phyloP scores from a whole-genome alignment of 2,888 invertebrate species.

The Andrena camellia region DNA sequence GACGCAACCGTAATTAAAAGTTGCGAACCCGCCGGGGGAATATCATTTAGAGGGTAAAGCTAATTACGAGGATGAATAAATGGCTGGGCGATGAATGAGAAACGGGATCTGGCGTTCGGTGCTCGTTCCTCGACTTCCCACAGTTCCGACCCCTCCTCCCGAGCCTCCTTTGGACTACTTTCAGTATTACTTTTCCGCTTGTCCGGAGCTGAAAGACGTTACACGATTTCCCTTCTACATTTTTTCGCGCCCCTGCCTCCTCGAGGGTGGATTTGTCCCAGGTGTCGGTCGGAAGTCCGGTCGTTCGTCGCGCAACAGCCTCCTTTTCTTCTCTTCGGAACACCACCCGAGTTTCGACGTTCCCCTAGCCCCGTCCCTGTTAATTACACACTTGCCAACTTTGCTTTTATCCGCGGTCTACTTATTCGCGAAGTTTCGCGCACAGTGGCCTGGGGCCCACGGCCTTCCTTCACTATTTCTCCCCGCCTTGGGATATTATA shows the following conservation, averaged over 20 bases:
- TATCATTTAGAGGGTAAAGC: constrained; percentile 46
- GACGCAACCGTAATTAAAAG: constrained; percentile 50
- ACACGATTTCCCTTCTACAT: constrained; percentile 56
- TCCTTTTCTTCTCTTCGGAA: constrained; percentile 29
- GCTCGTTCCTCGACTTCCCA: constrained; percentile 7
- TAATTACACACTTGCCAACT: constrained; percentile 74
- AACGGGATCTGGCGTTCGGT: constrained; percentile 38
- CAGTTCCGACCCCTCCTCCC: neutral
- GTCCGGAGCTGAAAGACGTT: constrained; percentile 47
- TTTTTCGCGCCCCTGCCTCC: neutral
- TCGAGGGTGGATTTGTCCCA: constrained; percentile 35
- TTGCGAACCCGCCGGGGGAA: constrained; percentile 33
- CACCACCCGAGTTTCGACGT: constrained; percentile 56
- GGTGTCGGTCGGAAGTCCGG: constrained; percentile 45
- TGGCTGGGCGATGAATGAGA: constrained; percentile 47
- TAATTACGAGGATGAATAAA: constrained; percentile 60
- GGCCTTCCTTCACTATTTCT: neutral
- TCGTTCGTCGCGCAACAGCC: constrained; percentile 28
- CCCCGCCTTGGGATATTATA: constrained; percentile 17
- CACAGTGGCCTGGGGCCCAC: constrained; percentile 21
- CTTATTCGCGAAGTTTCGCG: constrained; percentile 66
- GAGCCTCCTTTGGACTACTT: constrained; percentile 26
- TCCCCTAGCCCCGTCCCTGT: constrained; percentile 44
- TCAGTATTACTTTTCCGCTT: constrained; percentile 46
- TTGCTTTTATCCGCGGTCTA: constrained; percentile 71